Base-by-base conservation (phyloP, 1,140 invertebrate genomes). In the Diachasmimorpha longicaudata region DNA sequence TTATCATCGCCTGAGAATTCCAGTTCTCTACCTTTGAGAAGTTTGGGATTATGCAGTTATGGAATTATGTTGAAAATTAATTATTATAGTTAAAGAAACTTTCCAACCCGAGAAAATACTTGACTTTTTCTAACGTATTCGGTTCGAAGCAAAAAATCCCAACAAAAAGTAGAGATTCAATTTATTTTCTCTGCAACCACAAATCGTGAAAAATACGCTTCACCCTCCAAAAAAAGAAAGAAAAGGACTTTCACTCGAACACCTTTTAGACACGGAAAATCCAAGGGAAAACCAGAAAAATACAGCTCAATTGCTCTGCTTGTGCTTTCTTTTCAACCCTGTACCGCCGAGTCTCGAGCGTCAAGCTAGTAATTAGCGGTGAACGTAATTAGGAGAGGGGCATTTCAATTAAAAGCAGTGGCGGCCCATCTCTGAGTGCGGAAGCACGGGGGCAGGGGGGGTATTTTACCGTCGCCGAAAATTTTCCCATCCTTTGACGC, bases 401-500 rank as follows among this genome's bases (percentile, higher is more conserved):
- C 58, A 63, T 63, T 63, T 63, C 58, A 63, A 63, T 63, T 63
- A 63, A 63, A 63, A 63, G 58, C 58, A 13, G 6, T 19, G 48
- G 14, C 2, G 48, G 19, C 58, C 23, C 58, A 11, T 25, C 19
- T 1, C 58, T 23, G 31, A 31, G 31, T 25, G 23, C 5, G 9
- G 48, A n/a, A 55, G n/a, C 1, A 23, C 23, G 23, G 0, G 23
- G 58, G 23, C 10, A 4, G 23, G 8, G 23, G 58, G 23, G 23
- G 55, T 10, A 58, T 58, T 63, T 63, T n/a, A 55, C 23, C 58
- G 58, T 63, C 58, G 31, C 58, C 58, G 23, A 63, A 63, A 63
- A 63, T 63, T 63, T 63, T 63, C 58, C 48, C 11, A 63, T 63
- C 58, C 58, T 63, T 63, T 63, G 58, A 63, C 58, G 58, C 58